Percentiles rank a stretch among this genome's conserved stretches.
Evolutionary conservation across 2,113 vertebrate genomes (phyloP).

Genomic region (Triplophysa siluroides): DNA sequence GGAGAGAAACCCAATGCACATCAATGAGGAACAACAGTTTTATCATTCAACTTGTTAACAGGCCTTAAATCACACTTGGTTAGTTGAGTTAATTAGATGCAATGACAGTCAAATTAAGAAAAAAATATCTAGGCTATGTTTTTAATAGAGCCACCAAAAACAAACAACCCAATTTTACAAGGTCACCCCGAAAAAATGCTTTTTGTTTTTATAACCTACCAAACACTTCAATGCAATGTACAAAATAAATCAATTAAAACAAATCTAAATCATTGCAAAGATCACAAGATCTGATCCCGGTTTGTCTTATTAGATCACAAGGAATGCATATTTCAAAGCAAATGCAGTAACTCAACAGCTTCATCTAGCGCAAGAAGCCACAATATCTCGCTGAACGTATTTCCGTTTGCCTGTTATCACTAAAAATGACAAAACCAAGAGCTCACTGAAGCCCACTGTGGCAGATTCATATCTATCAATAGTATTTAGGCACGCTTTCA

Average conservation of each 20-base stretch:
- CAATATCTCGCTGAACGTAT: neutral
- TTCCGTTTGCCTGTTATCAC: conserved; percentile 2
- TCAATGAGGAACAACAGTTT: too few relatives aligned
- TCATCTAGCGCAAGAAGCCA: neutral
- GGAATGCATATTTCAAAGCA: neutral
- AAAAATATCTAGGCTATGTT: too few relatives aligned
- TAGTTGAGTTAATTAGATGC: too few relatives aligned
- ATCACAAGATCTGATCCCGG: neutral
- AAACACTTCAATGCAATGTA: neutral
- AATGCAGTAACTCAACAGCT: neutral
- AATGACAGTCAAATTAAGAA: too few relatives aligned
- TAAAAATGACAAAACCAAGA: conserved; percentile 19
- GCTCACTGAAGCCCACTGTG: neutral
- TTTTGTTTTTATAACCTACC: neutral
- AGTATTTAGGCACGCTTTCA: conserved; percentile 10
- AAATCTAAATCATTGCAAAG: neutral
- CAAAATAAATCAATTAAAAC: neutral
- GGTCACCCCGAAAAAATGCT: too few relatives aligned
- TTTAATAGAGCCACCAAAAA: neutral
- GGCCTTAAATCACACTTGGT: too few relatives aligned
- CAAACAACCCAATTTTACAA: too few relatives aligned
- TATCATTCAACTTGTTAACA: too few relatives aligned
- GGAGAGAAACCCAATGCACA: too few relatives aligned
- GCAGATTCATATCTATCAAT: neutral
- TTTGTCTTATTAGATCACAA: neutral